Evolutionary conservation across 2,797 vertebrate species (phyloP).

Genomic region (Oceanodroma leucorhoa): DNA sequence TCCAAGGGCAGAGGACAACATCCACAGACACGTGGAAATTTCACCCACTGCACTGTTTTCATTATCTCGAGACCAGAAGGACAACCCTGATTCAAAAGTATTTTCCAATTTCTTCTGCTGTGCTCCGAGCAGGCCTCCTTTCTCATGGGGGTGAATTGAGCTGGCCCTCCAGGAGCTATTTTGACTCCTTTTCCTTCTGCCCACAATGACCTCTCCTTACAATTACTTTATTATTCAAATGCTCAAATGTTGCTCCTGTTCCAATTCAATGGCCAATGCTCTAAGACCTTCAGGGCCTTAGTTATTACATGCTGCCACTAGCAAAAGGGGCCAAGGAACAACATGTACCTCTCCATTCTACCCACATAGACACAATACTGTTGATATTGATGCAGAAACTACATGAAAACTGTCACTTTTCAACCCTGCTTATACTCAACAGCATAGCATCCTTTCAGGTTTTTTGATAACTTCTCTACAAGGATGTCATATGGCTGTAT

Average conservation of each 20-base stretch:
- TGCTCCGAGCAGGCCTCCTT: neutral
- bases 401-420: neutral
- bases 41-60: neutral
- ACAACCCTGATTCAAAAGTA: neutral
- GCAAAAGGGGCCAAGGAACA: neutral
- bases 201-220: neutral
- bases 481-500: neutral
- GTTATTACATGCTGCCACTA: neutral
- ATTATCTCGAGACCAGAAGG: neutral
- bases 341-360: neutral
- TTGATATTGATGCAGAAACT: neutral
- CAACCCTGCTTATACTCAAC: neutral
- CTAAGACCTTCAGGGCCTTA: neutral
- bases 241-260: neutral
- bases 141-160: fast-evolving
- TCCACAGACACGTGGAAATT: neutral
- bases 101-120: neutral
- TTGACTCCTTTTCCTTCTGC: neutral
- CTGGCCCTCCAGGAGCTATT: neutral
- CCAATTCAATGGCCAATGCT: neutral
- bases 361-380: neutral
- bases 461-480: neutral
- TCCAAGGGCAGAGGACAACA: neutral
- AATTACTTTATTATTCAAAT: neutral
- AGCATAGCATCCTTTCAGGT: neutral